Base-by-base conservation (phyloP, 2,797 vertebrate genomes). In the Rhynchonycteris naso region DNA sequence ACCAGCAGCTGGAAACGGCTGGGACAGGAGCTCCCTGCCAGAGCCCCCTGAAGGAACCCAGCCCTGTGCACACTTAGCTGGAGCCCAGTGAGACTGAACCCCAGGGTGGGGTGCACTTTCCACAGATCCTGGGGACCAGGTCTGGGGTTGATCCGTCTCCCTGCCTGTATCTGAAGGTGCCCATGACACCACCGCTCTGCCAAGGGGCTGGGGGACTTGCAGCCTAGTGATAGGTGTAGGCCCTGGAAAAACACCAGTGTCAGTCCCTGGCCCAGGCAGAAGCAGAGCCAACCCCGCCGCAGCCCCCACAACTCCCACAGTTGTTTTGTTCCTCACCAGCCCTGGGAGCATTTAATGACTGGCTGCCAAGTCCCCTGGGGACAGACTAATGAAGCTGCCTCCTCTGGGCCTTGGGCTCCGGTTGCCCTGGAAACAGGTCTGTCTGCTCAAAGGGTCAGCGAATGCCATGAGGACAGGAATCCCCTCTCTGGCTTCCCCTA, bases 401-500 rank as follows among this genome's bases (percentile, higher is more conserved):
- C 90, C 86, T 30, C 78, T 38, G 43, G 43, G 72, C 91, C 90
- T 50, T 10, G 19, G n/a, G 63, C 69, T 85, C 80, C 30, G 28
- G 93, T 95, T 97, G 90, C 96, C 97, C 91, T 90, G 95, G 95
- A 97, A 97, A 96, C 95, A 76, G 66, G 68, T 95, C 95, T 96
- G 80, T 94, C 83, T 87, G 68, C 38, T 91, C 95, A 96, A 95
- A 96, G 95, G 89, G 91, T 94, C 91, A 94, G 56, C 11, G 19
- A 76, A 90, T 76, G 80, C 80, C 33, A 50, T 15, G 22, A 59
- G 79, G 93, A 91, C 63, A 74, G 8, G 72, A 38, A 52, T 81
- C 72, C 87, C 91, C 94, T 95, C 68, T 66, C 93, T 35, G 52
- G 66, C 61, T 93, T 86, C n/a, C 80, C 24, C 35, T 66, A 68